Percentiles rank a stretch among this genome's conserved stretches.
Conservation (phyloP, 2,797 vertebrate genomes). For the Xenops minutus region DNA sequence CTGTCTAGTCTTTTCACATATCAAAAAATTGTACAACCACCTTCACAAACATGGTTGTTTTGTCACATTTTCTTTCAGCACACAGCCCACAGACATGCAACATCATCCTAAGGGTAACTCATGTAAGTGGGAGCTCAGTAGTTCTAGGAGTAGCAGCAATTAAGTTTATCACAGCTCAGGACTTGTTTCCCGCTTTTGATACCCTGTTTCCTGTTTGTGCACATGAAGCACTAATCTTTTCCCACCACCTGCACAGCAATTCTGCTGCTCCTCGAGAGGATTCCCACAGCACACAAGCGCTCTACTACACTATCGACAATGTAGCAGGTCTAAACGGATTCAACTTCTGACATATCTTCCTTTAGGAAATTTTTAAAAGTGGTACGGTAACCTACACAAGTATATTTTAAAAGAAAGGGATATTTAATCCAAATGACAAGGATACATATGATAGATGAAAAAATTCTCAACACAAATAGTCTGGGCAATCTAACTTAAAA, state of each 20-base stretch:
- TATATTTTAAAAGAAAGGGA: background rate
- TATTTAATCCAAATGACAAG: background rate
- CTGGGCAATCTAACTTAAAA: background rate
- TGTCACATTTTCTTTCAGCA: background rate
- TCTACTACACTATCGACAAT: rapidly evolving
- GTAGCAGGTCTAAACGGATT: rapidly evolving
- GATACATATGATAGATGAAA: background rate
- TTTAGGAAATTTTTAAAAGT: background rate
- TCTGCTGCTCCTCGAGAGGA: background rate
- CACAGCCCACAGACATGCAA: background rate
- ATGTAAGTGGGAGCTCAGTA: background rate
- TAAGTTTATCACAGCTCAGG: constrained; percentile 19
- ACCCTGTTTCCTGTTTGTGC: constrained; percentile 43
- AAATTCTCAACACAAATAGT: background rate
- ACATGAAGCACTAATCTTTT: constrained; percentile 19
- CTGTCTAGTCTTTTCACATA: background rate
- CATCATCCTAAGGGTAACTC: background rate
- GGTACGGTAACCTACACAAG: rapidly evolving
- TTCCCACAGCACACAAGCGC: background rate
- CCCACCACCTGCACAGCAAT: background rate
- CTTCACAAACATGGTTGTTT: background rate
- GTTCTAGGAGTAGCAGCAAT: background rate
- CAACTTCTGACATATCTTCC: background rate
- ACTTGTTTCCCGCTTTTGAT: constrained; percentile 36
- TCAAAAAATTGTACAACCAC: background rate